These are phyloP conservation scores for Hybognathus amarus DNA, from an alignment of 2,797 vertebrate genomes.

Conservation along the genomic window DNA sequence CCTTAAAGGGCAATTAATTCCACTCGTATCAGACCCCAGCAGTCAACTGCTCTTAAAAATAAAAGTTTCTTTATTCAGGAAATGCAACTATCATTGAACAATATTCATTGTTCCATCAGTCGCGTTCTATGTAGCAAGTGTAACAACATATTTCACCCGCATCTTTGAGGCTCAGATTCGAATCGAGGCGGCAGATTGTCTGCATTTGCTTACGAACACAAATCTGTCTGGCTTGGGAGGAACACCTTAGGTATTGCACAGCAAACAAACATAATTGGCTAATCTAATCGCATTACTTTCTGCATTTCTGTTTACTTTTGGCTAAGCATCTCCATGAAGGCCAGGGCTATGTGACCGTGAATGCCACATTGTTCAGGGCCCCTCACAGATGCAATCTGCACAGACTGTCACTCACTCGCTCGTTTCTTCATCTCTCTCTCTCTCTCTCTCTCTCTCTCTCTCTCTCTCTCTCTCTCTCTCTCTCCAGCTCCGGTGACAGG, in stretches of 20 bases:
- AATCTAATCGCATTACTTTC: constrained; percentile 75
- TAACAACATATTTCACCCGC: constrained; percentile 28
- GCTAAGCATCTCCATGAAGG: constrained; percentile 56
- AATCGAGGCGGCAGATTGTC: constrained; percentile 39
- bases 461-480: constrained; percentile 4
- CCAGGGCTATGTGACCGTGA: constrained; percentile 53
- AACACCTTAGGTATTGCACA: constrained; percentile 67
- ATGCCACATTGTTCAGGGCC: constrained; percentile 63
- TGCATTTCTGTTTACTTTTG: constrained; percentile 77
- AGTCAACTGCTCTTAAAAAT: not conserved
- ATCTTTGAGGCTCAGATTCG: constrained; percentile 31
- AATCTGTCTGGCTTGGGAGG: not conserved
- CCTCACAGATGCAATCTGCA: constrained; percentile 58
- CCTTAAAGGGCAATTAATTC: not conserved
- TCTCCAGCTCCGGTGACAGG: constrained; percentile 46
- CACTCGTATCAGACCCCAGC: not conserved
- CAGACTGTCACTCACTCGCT: constrained; percentile 20
- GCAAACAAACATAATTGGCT: constrained; percentile 79
- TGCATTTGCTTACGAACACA: constrained; percentile 31
- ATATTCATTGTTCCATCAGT: constrained; percentile 17
- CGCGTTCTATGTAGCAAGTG: constrained; percentile 31
- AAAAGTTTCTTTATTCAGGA: not conserved
- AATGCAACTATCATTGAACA: constrained; percentile 17
- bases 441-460: not conserved
- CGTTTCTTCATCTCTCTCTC: constrained; percentile 13